Evolutionary conservation across 2,797 vertebrate genomes (phyloP).

Genomic region (Bovichtus variegatus): DNA sequence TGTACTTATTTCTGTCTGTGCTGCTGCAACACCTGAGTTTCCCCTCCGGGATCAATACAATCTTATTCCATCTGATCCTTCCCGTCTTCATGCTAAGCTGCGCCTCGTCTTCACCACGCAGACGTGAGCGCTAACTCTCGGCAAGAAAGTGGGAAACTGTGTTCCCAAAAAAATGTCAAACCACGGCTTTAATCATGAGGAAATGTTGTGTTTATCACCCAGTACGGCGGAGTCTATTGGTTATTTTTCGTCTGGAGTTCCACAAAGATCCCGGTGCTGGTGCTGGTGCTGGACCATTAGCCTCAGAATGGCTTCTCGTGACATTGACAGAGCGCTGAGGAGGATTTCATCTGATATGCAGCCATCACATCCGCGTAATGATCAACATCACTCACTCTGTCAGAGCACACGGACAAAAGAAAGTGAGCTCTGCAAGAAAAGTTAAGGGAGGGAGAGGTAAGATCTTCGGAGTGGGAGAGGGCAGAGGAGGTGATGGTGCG

Average conservation of each 20-base stretch:
- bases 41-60: too few species aligned
- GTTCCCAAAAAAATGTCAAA: background rate
- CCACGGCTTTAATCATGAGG: background rate
- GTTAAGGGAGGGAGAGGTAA: conserved; percentile 1
- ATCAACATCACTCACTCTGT: conserved; percentile 73
- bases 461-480: conserved; percentile 14
- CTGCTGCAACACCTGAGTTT: background rate
- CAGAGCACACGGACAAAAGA: conserved; percentile 42
- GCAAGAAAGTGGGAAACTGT: background rate
- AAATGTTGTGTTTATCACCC: background rate
- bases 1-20: background rate
- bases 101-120: background rate
- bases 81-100: background rate
- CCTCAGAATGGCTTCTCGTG: conserved; percentile 46
- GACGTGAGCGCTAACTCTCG: background rate
- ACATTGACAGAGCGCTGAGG: conserved; percentile 59
- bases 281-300: conserved; percentile 46
- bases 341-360: conserved; percentile 59
- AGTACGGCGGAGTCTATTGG: background rate
- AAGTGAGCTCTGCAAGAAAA: conserved; percentile 19
- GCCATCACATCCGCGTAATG: conserved; percentile 65
- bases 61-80: background rate
- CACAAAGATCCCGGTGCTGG: conserved; percentile 14
- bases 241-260: conserved; percentile 36
- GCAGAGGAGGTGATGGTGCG: conserved; percentile 9